phyloP scores from a whole-genome alignment of 2,888 invertebrate species.

The Anaspis maculata region DNA sequence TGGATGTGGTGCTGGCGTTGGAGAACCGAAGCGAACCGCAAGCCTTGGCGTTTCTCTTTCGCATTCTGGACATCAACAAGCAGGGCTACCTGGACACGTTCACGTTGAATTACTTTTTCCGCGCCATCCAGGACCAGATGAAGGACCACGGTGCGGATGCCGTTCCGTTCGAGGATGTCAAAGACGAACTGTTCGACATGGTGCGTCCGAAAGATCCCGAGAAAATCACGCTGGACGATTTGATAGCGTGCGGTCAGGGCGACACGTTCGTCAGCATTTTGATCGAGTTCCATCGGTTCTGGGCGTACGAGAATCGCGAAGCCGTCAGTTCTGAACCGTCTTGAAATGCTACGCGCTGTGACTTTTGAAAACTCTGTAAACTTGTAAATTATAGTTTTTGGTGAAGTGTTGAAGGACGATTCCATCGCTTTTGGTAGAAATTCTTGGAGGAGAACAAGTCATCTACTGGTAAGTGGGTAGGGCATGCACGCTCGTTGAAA shows the following conservation, averaged over 20 bases:
- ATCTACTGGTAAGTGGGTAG: no score
- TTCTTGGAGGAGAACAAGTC: no score
- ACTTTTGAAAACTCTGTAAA: no score
- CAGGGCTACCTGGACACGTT: constrained; percentile 84
- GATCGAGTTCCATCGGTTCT: constrained; percentile 92
- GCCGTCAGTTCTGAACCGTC: constrained; percentile 56
- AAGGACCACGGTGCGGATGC: constrained; percentile 79
- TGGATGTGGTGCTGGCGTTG: constrained; percentile 87
- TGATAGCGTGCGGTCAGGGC: constrained; percentile 81
- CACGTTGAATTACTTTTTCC: constrained; percentile 85
- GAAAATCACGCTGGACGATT: constrained; percentile 78
- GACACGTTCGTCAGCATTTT: constrained; percentile 90
- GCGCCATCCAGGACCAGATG: constrained; percentile 91
- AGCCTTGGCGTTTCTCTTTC: constrained; percentile 83
- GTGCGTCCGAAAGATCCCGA: constrained; percentile 79
- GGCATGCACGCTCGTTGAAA: no score
- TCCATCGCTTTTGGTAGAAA: no score
- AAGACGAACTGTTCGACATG: constrained; percentile 98
- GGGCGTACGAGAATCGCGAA: constrained; percentile 94
- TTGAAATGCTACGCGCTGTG: constrained; percentile 31
- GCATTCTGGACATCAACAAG: constrained; percentile 82
- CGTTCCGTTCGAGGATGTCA: constrained; percentile 87
- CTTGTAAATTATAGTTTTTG: no score
- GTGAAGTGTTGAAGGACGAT: no score
- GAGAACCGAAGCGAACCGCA: constrained; percentile 90